Base-by-base conservation (phyloP, 2,888 invertebrate genomes). In the Allacma fusca region DNA sequence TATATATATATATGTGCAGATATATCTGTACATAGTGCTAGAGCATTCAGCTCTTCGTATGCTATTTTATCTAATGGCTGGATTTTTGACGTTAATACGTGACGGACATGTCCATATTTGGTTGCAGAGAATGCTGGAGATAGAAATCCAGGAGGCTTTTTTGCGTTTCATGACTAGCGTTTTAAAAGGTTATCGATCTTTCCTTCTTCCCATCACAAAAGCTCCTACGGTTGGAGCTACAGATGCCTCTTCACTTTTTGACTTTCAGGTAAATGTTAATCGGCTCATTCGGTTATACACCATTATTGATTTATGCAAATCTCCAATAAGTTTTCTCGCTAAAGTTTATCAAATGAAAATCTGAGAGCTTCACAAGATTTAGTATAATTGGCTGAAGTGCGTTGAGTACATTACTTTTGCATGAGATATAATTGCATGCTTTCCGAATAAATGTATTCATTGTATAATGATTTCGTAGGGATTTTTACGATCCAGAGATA, bases 91-190 rank as follows among this genome's bases (percentile, higher is more conserved):
- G n/a, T n/a, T n/a, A n/a, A n/a, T n/a, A n/a, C n/a, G n/a, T n/a
- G n/a, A n/a, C n/a, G n/a, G 24, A 67, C 1, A 28, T 67, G 12
- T 29, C 9, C 9, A 12, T 29, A 26, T 43, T 76, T 78, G 79
- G 71, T 85, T 88, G 7, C 86, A 95, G 91, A 92, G 94, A 89
- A 91, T 91, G 23, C 88, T 97, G 85, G 98, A 98, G 86, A 89
- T 96, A 84, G 93, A 95, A 87, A 98, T 99, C 81, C 98, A 98
- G 88, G 98, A 99, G 87, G 96, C 97, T 5, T 99, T 98, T 87
- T 89, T 99, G 34, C 91, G 95, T 75, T 99, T 97, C 86, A 98
- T 96, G 94, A 95, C 96, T 16, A 91, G 92, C 65, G 93, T 97
- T 78, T 87, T 98, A 80, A 94, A 94, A 86, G 97, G 97, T 0